Conservation (phyloP, 2,113 vertebrate species). For the Microcebus griseorufus region DNA sequence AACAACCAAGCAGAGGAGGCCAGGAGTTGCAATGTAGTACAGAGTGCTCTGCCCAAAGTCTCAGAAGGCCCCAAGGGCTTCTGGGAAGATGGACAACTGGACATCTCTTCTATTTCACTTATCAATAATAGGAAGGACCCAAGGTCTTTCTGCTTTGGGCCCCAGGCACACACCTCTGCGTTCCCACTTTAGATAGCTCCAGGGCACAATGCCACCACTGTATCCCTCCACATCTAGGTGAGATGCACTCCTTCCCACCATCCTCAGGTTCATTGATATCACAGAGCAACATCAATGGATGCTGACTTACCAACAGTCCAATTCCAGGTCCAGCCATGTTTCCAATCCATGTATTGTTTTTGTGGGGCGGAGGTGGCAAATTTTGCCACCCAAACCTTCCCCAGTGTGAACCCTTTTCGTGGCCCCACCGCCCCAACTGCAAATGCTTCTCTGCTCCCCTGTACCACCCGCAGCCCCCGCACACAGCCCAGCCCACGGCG, state of each 20-base stretch:
- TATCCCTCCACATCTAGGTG: not conserved
- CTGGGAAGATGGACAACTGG: not conserved
- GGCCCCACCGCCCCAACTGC: not conserved
- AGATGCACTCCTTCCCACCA: not conserved
- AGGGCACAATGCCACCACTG: not conserved
- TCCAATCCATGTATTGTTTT: not conserved
- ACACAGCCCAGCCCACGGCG: no score
- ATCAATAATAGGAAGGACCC: not conserved
- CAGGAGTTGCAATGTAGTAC: not conserved
- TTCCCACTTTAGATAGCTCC: not conserved
- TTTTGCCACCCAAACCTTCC: not conserved
- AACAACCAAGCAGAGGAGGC: not conserved
- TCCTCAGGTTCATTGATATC: not conserved
- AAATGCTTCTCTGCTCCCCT: not conserved
- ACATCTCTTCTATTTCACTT: not conserved
- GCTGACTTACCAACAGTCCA: not conserved
- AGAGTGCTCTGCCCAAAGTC: not conserved
- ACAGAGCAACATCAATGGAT: not conserved
- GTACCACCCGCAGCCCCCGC: accelerated
- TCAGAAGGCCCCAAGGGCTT: not conserved
- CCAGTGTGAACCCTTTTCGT: not conserved
- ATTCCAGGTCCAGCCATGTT: not conserved
- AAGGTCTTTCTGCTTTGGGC: not conserved
- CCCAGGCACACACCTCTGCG: not conserved
- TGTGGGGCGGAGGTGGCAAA: not conserved